Evolutionary conservation across 2,797 vertebrate species (phyloP).

Genomic region (Lindbergichthys nudifrons): DNA sequence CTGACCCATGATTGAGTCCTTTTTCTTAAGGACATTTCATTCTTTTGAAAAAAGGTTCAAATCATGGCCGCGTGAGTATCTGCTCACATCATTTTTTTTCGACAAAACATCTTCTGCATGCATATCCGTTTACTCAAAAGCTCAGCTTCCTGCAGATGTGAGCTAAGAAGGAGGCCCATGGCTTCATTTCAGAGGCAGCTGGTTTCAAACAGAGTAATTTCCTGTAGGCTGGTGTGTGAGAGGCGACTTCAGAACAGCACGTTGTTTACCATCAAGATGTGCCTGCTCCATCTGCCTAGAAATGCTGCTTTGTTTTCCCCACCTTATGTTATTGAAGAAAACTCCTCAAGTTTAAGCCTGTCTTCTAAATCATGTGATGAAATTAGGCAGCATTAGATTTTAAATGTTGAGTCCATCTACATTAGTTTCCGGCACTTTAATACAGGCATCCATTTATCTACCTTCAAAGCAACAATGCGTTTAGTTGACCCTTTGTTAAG

Average conservation of each 20-base stretch:
- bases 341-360: neutral
- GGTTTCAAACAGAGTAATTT: conserved; percentile 57
- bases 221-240: conserved; percentile 41
- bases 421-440: neutral
- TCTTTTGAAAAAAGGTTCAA: neutral
- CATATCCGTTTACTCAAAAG: neutral
- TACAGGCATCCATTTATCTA: too few relatives aligned
- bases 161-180: neutral
- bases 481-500: neutral
- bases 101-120: conserved; percentile 1
- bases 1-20: neutral
- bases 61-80: neutral
- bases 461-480: neutral
- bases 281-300: conserved; percentile 8
- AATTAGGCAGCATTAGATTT: neutral
- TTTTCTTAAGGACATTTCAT: neutral
- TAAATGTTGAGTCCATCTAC: neutral
- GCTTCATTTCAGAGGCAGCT: conserved; percentile 28
- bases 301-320: neutral
- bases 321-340: neutral
- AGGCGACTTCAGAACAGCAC: neutral
- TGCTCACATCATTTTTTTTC: neutral
- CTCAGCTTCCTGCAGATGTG: neutral
- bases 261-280: conserved; percentile 29
- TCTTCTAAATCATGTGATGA: neutral